phyloP scores from a whole-genome alignment of 2,113 vertebrate species.

The Todiramphus chloris region DNA sequence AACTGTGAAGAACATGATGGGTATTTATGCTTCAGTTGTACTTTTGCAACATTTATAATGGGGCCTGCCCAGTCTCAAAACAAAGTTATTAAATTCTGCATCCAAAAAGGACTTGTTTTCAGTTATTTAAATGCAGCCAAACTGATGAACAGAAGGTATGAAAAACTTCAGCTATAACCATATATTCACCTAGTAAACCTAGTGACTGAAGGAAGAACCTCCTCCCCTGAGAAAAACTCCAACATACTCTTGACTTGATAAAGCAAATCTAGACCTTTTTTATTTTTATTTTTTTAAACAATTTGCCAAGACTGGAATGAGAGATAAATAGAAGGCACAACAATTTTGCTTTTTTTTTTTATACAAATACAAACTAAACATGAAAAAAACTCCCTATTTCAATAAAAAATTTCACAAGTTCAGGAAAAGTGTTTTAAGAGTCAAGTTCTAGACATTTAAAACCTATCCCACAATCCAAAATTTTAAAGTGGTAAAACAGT shows the following conservation, averaged over 20 bases:
- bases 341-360: conserved; percentile 81
- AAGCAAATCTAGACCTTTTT: conserved; percentile 81
- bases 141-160: not conserved
- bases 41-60: not conserved
- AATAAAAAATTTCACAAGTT: conserved; percentile 79
- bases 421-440: conserved; percentile 77
- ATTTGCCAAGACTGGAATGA: conserved; percentile 80
- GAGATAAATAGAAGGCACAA: conserved; percentile 90
- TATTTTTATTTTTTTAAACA: conserved; percentile 74
- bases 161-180: not conserved
- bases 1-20: not conserved
- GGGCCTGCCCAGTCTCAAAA: not conserved
- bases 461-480: conserved; percentile 78
- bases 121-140: not conserved
- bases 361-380: conserved; percentile 87
- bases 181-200: not conserved
- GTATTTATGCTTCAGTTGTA: not conserved
- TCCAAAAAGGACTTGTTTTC: not conserved
- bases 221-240: conserved; percentile 57
- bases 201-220: not conserved
- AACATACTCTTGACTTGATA: conserved; percentile 71
- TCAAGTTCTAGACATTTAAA: conserved; percentile 80
- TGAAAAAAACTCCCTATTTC: conserved; percentile 77
- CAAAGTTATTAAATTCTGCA: not conserved
- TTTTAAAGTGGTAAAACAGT: conserved; percentile 75